phyloP scores from a whole-genome alignment of 2,888 invertebrate species.

The Meandrusa payeni region DNA sequence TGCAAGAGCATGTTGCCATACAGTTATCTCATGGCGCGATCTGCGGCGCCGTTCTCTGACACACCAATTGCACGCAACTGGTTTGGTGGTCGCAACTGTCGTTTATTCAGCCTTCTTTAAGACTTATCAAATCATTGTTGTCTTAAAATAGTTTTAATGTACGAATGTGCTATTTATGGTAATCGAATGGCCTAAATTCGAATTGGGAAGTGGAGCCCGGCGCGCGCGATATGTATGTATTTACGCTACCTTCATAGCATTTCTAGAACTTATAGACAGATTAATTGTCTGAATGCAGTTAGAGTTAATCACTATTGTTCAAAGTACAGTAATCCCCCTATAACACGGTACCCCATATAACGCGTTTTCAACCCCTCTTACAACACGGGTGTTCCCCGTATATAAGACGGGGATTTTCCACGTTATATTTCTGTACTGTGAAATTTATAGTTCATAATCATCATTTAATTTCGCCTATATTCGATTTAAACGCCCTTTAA shows the following conservation, averaged over 20 bases:
- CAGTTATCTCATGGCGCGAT: slow-evolving; percentile 5
- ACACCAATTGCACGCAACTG: too few species aligned
- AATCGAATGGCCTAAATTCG: slow-evolving; percentile 17
- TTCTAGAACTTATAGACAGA: not conserved
- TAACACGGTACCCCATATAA: too few species aligned
- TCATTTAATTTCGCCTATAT: too few species aligned
- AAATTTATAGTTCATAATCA: too few species aligned
- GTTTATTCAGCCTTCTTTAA: not conserved
- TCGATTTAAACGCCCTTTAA: too few species aligned
- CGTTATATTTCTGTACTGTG: too few species aligned
- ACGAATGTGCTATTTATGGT: slow-evolving; percentile 3
- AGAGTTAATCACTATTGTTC: not conserved
- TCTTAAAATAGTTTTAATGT: slow-evolving; percentile 3
- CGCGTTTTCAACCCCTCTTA: too few species aligned
- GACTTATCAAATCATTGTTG: not conserved
- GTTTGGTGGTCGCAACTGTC: not conserved
- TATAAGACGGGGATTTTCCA: too few species aligned
- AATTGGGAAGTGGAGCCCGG: not conserved
- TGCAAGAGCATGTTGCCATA: slow-evolving; percentile 35
- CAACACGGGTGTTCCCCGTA: too few species aligned
- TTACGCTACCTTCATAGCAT: not conserved
- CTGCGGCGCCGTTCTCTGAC: slow-evolving; percentile 7
- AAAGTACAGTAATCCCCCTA: not conserved
- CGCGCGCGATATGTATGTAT: not conserved
- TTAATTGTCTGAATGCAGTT: not conserved